phyloP scores from a whole-genome alignment of 2,888 invertebrate species.

The Drosophila cyrtoloma region DNA sequence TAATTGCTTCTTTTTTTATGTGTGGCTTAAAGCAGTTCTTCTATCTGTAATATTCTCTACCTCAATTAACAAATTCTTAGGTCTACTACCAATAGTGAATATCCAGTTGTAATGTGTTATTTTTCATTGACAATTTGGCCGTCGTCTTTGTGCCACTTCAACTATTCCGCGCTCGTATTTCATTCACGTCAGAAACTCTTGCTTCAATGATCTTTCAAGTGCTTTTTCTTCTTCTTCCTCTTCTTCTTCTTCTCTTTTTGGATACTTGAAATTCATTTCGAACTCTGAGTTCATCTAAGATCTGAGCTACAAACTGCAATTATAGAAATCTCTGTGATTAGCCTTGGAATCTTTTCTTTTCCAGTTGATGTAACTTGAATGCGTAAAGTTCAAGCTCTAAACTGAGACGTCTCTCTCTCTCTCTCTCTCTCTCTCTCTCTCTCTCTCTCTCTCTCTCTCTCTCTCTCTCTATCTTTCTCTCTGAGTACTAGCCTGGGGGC shows the following conservation, averaged over 20 bases:
- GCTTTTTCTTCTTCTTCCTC: not conserved
- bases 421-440: not conserved
- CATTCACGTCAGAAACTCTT: constrained; percentile 29
- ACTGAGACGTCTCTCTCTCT: not conserved
- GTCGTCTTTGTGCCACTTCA: constrained; percentile 47
- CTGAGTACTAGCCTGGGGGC: not conserved
- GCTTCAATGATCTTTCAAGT: constrained; percentile 48
- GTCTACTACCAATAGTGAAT: not conserved
- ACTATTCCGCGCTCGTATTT: constrained; percentile 36
- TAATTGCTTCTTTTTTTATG: not conserved
- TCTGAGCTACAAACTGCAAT: constrained; percentile 12
- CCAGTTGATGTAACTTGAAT: constrained; percentile 18
- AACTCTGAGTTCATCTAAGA: constrained; percentile 6
- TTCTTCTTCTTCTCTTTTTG: not conserved
- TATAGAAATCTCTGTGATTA: constrained; percentile 21
- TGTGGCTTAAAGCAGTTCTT: not conserved
- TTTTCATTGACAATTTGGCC: constrained; percentile 40
- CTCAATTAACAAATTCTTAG: constrained; percentile 12
- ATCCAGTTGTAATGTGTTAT: constrained; percentile 6
- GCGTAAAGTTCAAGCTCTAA: constrained; percentile 5
- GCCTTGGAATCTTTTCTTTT: constrained; percentile 16
- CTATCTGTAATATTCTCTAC: constrained; percentile 9
- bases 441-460: not conserved
- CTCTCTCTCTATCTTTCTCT: not conserved
- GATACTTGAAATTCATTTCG: not conserved